Conservation (phyloP, 2,113 vertebrate species). For the Puntigrus tetrazona region DNA sequence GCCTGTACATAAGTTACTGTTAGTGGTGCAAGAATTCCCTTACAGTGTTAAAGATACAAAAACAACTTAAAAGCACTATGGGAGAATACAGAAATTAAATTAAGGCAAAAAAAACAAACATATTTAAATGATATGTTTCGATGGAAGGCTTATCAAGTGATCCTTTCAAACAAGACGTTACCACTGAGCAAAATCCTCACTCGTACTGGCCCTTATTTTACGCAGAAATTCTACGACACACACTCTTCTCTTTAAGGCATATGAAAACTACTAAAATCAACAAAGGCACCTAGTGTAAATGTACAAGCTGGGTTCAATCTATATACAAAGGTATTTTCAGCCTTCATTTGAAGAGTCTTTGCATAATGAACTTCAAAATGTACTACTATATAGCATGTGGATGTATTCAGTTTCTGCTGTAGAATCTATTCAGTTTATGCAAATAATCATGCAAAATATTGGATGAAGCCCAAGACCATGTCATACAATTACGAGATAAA, state of each 20-base stretch:
- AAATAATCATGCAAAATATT: constrained; percentile 19
- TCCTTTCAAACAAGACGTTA: constrained; percentile 6
- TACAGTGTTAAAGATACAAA: constrained; percentile 35
- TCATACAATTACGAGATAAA: background rate
- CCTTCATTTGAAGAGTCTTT: constrained; percentile 17
- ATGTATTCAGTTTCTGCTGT: background rate
- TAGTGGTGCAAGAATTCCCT: constrained; percentile 28
- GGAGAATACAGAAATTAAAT: background rate
- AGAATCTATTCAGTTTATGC: constrained; percentile 11
- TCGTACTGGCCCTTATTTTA: constrained; percentile 38
- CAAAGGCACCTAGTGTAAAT: constrained; percentile 47
- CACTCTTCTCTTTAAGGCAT: constrained; percentile 29
- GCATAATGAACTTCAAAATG: constrained; percentile 9
- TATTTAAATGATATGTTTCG: constrained; percentile 9
- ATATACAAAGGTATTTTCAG: constrained; percentile 3
- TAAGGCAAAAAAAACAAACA: constrained; percentile 15
- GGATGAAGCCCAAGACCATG: background rate
- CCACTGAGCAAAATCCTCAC: background rate
- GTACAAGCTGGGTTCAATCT: constrained; percentile 16
- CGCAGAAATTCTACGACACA: background rate
- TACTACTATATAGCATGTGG: background rate
- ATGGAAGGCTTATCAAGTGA: constrained; percentile 31
- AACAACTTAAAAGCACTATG: background rate
- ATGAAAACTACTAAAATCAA: constrained; percentile 34
- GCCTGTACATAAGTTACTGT: constrained; percentile 8